Base-by-base conservation (phyloP, 2,888 invertebrate genomes). In the Tiphia femorata region DNA sequence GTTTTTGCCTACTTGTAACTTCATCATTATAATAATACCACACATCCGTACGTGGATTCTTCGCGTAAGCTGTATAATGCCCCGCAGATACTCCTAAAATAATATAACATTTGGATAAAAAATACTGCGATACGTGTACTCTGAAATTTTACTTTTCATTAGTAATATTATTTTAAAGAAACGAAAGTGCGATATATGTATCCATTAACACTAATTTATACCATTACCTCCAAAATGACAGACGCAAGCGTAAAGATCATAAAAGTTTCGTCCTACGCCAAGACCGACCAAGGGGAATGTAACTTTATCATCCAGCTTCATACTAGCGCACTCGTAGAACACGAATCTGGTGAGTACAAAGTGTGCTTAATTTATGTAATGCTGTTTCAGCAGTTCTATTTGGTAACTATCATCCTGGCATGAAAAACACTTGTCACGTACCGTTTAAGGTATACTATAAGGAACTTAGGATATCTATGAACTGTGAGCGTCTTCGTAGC, bases 1-100 rank as follows among this genome's bases (percentile, higher is more conserved):
- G 89, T 33, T 81, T 83, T 70, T 86, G 86, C 49, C 84, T 83
- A 14, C 84, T 84, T 17, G 88, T 86, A 1, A 82, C 79, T 63
- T 88, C 88, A 72, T 89, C 89, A 70, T 89, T 89, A 76, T 87
- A 89, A 68, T 88, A 86, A 72, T 87, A 86, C 89, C 89, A 89
- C 49, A 84, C 82, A 5, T 84, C 83, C 2, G 86, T 85, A 14
- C 85, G 78, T 1, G 88, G 87, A 78, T 89, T 88, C 72, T 86
- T 86, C 8, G 88, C 84, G 68, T 87, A 89, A 1, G 88, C 86
- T 23, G 89, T 89, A 70, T 89, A 89, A 75, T 89, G 89, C 3
- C 89, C 89, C 16, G 88, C 87, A 43, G 87, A 87, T 29, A 87
- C 86, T 58, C 88, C 88, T 88, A 60, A 58, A 67, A 42, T 48